Base-by-base conservation (phyloP, 2,797 vertebrate species). In the Acanthurus lineatus region DNA sequence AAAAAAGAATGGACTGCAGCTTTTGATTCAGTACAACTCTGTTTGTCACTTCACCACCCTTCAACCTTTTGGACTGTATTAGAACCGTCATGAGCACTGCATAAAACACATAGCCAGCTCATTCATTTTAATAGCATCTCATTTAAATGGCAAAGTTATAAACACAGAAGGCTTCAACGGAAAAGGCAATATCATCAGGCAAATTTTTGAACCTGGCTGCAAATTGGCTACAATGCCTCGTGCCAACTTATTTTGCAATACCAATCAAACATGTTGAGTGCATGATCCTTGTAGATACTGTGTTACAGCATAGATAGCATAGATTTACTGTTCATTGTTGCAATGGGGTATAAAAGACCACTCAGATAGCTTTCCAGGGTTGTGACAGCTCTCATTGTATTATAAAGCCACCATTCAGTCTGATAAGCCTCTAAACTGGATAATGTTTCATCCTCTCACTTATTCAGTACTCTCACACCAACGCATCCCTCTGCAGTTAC, bases 171-270 rank as follows among this genome's bases (percentile, higher is more conserved):
- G 9, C 51, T 73, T 9, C 0, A 38, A 14, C 11, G 40, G 11
- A 54, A 19, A 57, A 64, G 2, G 14, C 19, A 40, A 10, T 45
- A 7, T 51, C 4, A 7, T 53, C 28, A 14, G 28, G 25, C n/a
- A 70, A 70, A 64, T 58, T 45, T 19, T 40, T 51, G 9, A 64
- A 53, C 38, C 56, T 52, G n/a, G 51, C 51, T 35, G 15, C 49
- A 3, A 17, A 58, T 49, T 19, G 28, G 20, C 49, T 40, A 32
- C 49, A 69, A 58, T 35, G 32, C 20, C 40, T 40, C 51, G n/a
- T 63, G 15, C 45, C 32, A 56, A 38, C 20, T 68, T 73, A 42
- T 47, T 8, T 0, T 0, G 8, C 15, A 32, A 17, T 62, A 15
- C 19, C 35, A 45, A 5, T 68, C 19, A 61, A 62, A 16, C 48